A percentile compares a stretch with the other conserved stretches of the same genome.
phyloP scores from a whole-genome alignment of 2,797 vertebrate genomes.

The Cynodonichthys magdalenae region DNA sequence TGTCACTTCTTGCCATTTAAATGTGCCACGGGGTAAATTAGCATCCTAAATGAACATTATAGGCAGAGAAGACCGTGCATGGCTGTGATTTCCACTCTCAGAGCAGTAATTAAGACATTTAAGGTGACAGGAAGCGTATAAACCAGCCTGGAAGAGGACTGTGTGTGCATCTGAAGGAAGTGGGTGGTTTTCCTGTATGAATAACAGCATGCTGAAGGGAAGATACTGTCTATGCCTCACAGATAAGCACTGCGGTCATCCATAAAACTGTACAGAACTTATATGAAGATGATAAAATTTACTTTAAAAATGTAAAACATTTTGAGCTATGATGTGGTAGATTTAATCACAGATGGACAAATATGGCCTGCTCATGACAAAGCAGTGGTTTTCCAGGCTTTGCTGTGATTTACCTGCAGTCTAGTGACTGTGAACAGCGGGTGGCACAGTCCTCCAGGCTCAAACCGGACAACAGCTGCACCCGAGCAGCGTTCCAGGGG shows the following conservation, averaged over 20 bases:
- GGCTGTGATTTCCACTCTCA: not conserved
- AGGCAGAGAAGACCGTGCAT: not conserved
- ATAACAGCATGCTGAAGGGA: not conserved
- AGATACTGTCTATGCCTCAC: not conserved
- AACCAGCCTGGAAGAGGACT: not conserved
- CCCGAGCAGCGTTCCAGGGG: constrained; percentile 62
- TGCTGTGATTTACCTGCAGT: constrained; percentile 82
- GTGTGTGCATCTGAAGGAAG: not conserved
- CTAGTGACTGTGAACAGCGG: constrained; percentile 78
- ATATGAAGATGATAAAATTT: no score
- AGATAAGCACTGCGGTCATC: no score
- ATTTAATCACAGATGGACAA: no score
- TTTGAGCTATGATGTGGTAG: no score
- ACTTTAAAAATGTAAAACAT: no score
- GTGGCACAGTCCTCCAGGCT: constrained; percentile 87
- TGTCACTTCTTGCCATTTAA: not conserved
- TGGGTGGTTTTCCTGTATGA: not conserved
- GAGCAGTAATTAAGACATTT: constrained; percentile 13
- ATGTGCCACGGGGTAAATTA: not conserved
- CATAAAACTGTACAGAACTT: no score
- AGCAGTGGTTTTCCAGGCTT: no score
- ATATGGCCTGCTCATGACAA: no score
- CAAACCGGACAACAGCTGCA: constrained; percentile 57
- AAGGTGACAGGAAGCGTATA: constrained; percentile 9
- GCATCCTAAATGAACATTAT: constrained; percentile 1